phyloP scores from a whole-genome alignment of 2,113 vertebrate species.

The Podocnemis expansa region DNA sequence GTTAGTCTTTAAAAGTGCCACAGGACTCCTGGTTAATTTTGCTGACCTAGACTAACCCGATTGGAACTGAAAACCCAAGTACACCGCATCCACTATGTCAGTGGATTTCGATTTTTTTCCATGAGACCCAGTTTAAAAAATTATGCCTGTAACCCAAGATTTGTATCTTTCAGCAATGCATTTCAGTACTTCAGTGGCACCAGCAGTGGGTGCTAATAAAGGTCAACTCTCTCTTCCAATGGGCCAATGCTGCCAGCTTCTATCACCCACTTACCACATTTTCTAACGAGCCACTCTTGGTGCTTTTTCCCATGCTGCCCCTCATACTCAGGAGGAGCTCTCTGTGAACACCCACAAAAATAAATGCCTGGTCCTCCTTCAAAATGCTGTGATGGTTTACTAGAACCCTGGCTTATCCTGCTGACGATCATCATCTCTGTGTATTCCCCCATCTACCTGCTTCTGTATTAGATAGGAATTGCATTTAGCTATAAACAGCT shows the following conservation, averaged over 20 bases:
- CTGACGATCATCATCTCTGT: neutral
- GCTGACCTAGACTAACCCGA: too few relatives aligned
- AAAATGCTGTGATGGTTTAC: neutral
- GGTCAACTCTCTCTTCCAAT: neutral
- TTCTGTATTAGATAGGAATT: neutral
- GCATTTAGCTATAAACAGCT: too few relatives aligned
- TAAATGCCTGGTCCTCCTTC: neutral
- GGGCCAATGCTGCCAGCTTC: neutral
- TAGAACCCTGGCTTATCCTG: neutral
- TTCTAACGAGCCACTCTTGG: neutral
- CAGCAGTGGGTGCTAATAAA: too few relatives aligned
- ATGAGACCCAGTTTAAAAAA: too few relatives aligned
- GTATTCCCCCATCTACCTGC: neutral
- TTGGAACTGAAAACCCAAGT: too few relatives aligned
- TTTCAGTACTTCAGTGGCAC: too few relatives aligned
- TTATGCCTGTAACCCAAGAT: too few relatives aligned
- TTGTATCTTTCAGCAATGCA: too few relatives aligned
- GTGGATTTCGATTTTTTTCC: too few relatives aligned
- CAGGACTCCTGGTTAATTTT: too few relatives aligned
- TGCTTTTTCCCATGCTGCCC: neutral
- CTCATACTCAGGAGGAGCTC: neutral
- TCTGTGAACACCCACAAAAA: neutral
- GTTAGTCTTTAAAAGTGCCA: too few relatives aligned
- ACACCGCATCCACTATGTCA: too few relatives aligned
- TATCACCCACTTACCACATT: neutral